Conservation (phyloP, 2,113 vertebrate species). For the Hypomesus transpacificus region DNA sequence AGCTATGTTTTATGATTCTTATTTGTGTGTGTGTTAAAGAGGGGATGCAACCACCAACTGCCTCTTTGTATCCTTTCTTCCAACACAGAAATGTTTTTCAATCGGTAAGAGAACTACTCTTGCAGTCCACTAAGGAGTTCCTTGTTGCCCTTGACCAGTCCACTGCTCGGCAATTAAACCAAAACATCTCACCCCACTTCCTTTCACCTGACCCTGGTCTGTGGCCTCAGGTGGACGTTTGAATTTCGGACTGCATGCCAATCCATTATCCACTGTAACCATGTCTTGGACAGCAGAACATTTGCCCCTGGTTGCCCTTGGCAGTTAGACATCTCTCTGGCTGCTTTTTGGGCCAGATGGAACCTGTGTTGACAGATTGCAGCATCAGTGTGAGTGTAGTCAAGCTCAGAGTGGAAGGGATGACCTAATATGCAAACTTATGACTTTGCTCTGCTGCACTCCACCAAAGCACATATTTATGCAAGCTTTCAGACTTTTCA, state of each 20-base stretch:
- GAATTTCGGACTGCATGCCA: slow-evolving; percentile 34
- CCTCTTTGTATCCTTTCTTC: not conserved
- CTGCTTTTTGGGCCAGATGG: slow-evolving; percentile 52
- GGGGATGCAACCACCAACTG: not conserved
- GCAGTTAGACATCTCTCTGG: slow-evolving; percentile 31
- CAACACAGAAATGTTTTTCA: not conserved
- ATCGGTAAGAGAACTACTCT: no score
- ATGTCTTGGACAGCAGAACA: slow-evolving; percentile 41
- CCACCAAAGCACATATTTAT: not conserved
- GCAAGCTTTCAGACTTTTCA: no score
- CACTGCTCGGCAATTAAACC: slow-evolving; percentile 34
- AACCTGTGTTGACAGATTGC: slow-evolving; percentile 35
- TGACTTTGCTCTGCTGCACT: no score
- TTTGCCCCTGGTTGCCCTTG: slow-evolving; percentile 47
- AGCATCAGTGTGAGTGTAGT: slow-evolving; percentile 38
- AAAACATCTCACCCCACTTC: slow-evolving; percentile 21
- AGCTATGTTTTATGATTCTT: not conserved
- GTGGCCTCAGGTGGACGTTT: slow-evolving; percentile 41
- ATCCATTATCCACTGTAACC: slow-evolving; percentile 54
- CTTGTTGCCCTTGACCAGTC: slow-evolving; percentile 15
- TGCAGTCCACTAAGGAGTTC: not conserved
- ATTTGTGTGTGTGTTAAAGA: no score
- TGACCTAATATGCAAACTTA: not conserved
- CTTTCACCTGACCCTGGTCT: slow-evolving; percentile 28
- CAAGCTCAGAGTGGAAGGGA: slow-evolving; percentile 35